A percentile compares a stretch with the other conserved stretches of the same genome.
phyloP scores from a whole-genome alignment of 2,113 vertebrate genomes.

The Pholis gunnellus region DNA sequence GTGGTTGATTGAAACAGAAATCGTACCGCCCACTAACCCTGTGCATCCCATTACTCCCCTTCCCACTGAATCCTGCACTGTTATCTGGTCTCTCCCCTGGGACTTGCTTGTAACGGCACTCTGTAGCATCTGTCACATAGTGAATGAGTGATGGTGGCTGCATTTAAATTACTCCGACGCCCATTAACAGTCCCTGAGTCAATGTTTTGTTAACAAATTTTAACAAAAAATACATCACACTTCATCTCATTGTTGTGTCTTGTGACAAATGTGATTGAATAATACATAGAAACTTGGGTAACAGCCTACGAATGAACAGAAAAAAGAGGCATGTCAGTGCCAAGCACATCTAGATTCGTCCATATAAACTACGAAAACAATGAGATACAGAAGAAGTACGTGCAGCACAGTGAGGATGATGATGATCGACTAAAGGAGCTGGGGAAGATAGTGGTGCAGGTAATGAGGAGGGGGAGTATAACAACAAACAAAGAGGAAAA shows the following conservation, averaged over 20 bases:
- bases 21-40: slow-evolving; percentile 30
- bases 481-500: slow-evolving; percentile 16
- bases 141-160: slow-evolving; percentile 50
- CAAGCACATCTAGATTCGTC: not conserved
- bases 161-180: slow-evolving; percentile 44
- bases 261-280: not conserved
- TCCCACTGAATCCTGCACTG: slow-evolving; percentile 30
- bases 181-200: slow-evolving; percentile 5
- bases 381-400: not conserved
- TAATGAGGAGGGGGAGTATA: not conserved
- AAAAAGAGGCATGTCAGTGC: not conserved
- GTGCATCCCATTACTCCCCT: slow-evolving; percentile 34
- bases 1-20: slow-evolving; percentile 28
- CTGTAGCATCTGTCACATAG: slow-evolving; percentile 62
- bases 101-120: slow-evolving; percentile 52
- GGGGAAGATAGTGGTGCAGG: not conserved
- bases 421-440: not conserved
- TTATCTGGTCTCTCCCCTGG: slow-evolving; percentile 44
- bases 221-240: not conserved
- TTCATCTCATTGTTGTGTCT: not conserved
- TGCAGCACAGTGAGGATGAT: not conserved
- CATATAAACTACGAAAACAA: not conserved
- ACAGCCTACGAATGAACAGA: not conserved
- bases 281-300: not conserved
- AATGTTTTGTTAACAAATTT: slow-evolving; percentile 5